Conservation (phyloP, 2,797 vertebrate species). For the Sarcophilus harrisii region DNA sequence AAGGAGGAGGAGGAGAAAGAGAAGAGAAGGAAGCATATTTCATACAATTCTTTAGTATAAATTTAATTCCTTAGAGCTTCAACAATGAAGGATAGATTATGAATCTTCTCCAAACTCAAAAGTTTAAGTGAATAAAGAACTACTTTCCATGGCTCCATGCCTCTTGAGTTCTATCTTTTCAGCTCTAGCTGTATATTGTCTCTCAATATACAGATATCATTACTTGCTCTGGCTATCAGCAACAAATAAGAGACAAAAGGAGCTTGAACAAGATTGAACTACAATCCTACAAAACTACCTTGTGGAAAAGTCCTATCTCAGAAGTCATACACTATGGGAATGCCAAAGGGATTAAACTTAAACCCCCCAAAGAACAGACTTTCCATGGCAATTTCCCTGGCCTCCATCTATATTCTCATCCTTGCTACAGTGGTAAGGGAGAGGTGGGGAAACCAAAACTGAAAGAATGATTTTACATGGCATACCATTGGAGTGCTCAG, state of each 20-base stretch:
- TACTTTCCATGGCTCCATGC: slow-evolving; percentile 6
- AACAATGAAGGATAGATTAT: neutral
- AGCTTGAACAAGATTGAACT: neutral
- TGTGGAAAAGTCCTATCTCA: neutral
- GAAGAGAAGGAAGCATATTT: neutral
- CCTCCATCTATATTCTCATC: neutral
- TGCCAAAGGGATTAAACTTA: neutral
- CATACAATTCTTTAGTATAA: neutral
- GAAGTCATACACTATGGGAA: neutral
- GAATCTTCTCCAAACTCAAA: neutral
- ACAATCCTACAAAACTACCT: neutral
- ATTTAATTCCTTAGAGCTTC: neutral
- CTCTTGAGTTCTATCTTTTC: neutral
- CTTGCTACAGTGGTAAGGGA: neutral
- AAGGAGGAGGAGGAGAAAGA: no score
- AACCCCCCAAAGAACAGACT: neutral
- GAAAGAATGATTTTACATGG: neutral
- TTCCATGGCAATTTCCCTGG: neutral
- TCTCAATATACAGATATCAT: neutral
- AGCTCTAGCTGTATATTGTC: neutral
- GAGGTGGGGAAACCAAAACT: neutral
- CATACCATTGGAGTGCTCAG: neutral
- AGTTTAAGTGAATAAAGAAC: neutral
- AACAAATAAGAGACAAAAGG: neutral
- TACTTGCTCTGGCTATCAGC: neutral